These are phyloP conservation scores for Lasioglossum marginatum DNA, from an alignment of 2,888 invertebrate genomes.

Conservation along the genomic window DNA sequence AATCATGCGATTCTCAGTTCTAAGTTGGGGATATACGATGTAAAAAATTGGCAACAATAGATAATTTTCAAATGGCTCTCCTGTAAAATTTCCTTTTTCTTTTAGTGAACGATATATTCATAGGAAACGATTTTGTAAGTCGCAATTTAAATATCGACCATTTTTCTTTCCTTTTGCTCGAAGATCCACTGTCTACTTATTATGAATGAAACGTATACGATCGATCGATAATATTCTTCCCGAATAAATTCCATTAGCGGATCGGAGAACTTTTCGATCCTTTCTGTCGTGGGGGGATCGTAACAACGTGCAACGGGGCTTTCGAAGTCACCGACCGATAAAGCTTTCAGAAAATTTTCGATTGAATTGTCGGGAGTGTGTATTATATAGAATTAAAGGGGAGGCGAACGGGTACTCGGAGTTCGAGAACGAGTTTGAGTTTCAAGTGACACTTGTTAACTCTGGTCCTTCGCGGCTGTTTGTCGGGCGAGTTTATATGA, in stretches of 20 bases:
- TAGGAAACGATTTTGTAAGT: too few species aligned
- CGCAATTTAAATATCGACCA: too few species aligned
- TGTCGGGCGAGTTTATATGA: constrained; percentile 41
- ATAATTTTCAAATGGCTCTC: too few species aligned
- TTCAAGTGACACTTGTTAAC: constrained; percentile 63
- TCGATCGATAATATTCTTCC: too few species aligned
- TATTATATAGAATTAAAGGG: constrained; percentile 41
- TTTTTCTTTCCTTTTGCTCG: too few species aligned
- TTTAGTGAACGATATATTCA: too few species aligned
- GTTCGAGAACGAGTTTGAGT: constrained; percentile 43
- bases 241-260: constrained; percentile 15
- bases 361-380: constrained; percentile 23
- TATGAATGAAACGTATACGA: too few species aligned
- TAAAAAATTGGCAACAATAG: too few species aligned
- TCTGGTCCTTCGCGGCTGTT: constrained; percentile 53
- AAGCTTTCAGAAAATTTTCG: constrained; percentile 40
- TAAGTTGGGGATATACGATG: too few species aligned
- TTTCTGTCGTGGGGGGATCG: constrained; percentile 3
- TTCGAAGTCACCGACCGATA: constrained; percentile 20
- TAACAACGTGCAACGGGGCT: neutral
- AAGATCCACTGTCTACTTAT: too few species aligned
- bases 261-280: constrained; percentile 14
- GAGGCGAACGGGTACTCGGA: constrained; percentile 4
- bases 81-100: too few species aligned
- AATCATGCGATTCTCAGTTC: neutral